Percentiles rank a stretch among this genome's conserved stretches.
These are phyloP conservation scores for Trissolcus japonicus DNA, from an alignment of 2,888 invertebrate genomes.

Conservation along the genomic window DNA sequence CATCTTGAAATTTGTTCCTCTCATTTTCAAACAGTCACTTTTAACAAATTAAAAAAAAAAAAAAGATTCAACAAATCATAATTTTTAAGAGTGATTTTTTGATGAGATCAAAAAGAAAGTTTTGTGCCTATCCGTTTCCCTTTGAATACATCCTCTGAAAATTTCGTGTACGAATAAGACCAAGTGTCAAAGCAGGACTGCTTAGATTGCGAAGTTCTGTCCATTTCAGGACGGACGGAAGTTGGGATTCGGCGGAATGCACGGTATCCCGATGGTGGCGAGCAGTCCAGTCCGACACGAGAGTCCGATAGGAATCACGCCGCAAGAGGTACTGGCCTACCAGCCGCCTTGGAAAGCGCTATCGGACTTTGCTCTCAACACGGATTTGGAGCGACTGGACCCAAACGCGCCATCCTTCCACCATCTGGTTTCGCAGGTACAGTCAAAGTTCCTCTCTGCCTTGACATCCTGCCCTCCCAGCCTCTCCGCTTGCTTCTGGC, in stretches of 20 bases:
- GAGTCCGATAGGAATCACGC: conserved; percentile 89
- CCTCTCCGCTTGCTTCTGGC: background rate
- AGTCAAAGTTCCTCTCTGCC: background rate
- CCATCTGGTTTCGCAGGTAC: conserved; percentile 94
- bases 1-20: conserved; percentile 5
- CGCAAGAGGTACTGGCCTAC: conserved; percentile 93
- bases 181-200: no score
- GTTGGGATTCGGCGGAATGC: conserved; percentile 94
- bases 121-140: background rate
- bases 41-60: no score
- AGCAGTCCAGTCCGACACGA: conserved; percentile 95
- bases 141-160: background rate
- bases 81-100: no score
- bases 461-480: background rate
- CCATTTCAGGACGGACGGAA: conserved; percentile 92
- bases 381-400: conserved; percentile 91
- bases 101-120: background rate
- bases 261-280: conserved; percentile 98
- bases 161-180: no score
- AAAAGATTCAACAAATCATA: no score
- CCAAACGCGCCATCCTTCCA: conserved; percentile 94
- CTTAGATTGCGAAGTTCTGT: conserved; percentile 74
- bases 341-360: conserved; percentile 98
- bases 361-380: conserved; percentile 95
- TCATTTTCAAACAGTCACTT: no score